phyloP scores from a whole-genome alignment of 1,140 invertebrate genomes.

The Polyergus mexicanus region DNA sequence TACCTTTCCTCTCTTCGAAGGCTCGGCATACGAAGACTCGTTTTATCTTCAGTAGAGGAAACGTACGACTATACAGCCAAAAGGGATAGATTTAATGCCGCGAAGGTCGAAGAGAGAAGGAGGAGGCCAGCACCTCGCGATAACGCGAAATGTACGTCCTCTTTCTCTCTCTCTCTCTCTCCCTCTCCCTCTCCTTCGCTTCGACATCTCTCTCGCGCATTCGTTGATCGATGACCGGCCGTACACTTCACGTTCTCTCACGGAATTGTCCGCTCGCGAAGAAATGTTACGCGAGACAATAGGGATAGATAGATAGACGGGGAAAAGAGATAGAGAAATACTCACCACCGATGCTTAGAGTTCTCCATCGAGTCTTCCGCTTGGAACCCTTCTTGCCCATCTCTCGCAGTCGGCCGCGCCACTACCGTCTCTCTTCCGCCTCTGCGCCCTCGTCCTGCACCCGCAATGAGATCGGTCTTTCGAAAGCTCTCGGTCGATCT shows the following conservation, averaged over 20 bases:
- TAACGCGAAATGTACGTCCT: slow-evolving; percentile 20
- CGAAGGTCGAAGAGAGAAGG: neutral
- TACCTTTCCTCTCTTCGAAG: neutral
- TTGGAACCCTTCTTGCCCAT: slow-evolving; percentile 87
- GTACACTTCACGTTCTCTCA: slow-evolving; percentile 17
- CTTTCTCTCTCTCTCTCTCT: neutral
- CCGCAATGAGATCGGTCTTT: neutral
- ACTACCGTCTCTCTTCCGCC: slow-evolving; percentile 62
- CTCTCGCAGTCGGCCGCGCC: slow-evolving; percentile 76
- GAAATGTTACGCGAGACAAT: neutral
- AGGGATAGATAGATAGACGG: neutral
- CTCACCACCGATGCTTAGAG: slow-evolving; percentile 85
- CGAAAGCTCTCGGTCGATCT: neutral
- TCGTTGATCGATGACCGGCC: slow-evolving; percentile 53
- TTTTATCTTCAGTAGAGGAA: neutral
- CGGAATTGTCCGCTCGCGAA: slow-evolving; percentile 34
- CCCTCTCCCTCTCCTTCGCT: neutral
- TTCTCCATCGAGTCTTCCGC: slow-evolving; percentile 86
- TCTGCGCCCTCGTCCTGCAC: slow-evolving; percentile 53
- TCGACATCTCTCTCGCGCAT: slow-evolving; percentile 9
- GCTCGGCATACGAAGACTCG: neutral
- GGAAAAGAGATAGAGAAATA: slow-evolving; percentile 23
- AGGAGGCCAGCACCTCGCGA: slow-evolving; percentile 18
- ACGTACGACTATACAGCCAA: neutral
- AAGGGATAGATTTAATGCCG: neutral